Conservation (phyloP, 2,888 invertebrate genomes). For the Himalopsyche anomala region DNA sequence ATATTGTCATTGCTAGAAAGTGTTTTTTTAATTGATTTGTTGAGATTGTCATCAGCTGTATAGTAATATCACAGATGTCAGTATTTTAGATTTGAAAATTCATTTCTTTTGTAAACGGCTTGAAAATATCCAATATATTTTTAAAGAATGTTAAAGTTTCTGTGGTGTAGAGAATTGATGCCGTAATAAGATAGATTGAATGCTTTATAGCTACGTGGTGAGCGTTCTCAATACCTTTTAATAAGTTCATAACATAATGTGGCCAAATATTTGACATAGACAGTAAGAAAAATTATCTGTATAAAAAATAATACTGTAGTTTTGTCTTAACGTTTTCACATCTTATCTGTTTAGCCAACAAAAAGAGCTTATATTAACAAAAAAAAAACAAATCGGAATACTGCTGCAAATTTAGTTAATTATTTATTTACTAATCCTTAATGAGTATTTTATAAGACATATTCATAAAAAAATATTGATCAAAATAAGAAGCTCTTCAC, state of each 20-base stretch:
- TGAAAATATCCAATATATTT: constrained; percentile 38
- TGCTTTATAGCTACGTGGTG: neutral
- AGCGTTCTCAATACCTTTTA: constrained; percentile 32
- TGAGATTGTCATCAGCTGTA: too few relatives aligned
- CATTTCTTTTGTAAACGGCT: neutral
- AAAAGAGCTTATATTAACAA: constrained; percentile 40
- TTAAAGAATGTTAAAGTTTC: neutral
- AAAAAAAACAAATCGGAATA: constrained; percentile 19
- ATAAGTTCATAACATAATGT: constrained; percentile 51
- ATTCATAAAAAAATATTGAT: constrained; percentile 2
- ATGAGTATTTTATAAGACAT: neutral
- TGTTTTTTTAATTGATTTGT: too few relatives aligned
- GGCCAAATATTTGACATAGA: constrained; percentile 62
- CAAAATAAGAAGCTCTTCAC: neutral
- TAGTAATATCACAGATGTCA: too few relatives aligned
- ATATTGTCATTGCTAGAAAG: too few relatives aligned
- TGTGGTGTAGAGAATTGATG: neutral
- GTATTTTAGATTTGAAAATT: too few relatives aligned
- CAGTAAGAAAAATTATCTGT: constrained; percentile 44
- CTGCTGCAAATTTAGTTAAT: constrained; percentile 37
- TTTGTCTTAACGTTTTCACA: constrained; percentile 42
- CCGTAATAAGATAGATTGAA: neutral
- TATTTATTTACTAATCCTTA: constrained; percentile 9
- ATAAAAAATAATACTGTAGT: constrained; percentile 42
- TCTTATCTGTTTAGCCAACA: constrained; percentile 43